phyloP scores from a whole-genome alignment of 1,140 invertebrate species.

The Dendroctonus ponderosae region DNA sequence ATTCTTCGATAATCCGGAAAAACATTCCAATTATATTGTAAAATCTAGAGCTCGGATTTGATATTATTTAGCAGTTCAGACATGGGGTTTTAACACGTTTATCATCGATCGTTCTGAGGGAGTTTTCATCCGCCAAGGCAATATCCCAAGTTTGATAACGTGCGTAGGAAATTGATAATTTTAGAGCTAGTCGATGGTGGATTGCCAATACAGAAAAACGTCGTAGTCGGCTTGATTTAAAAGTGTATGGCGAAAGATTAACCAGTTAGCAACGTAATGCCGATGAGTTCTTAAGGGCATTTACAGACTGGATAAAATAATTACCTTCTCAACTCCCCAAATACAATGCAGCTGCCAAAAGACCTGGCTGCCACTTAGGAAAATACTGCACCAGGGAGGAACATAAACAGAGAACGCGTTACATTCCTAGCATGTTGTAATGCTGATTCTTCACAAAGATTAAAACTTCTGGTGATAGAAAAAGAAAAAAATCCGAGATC shows the following conservation, averaged over 20 bases:
- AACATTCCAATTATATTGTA: too few species aligned
- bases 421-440: constrained; percentile 12
- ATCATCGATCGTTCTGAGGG: too few species aligned
- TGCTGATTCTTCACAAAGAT: constrained; percentile 17
- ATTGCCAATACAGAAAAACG: background rate
- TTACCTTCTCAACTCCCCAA: too few species aligned
- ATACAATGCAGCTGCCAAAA: too few species aligned
- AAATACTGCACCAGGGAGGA: constrained; percentile 9
- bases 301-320: too few species aligned
- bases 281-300: too few species aligned
- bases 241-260: background rate
- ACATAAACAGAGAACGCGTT: constrained; percentile 16
- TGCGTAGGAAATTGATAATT: background rate
- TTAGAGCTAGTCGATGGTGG: background rate
- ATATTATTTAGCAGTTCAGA: too few species aligned
- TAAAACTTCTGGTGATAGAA: constrained; percentile 17
- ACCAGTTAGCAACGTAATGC: background rate
- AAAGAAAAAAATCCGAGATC: constrained; percentile 11
- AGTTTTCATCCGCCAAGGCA: too few species aligned
- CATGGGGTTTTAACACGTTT: too few species aligned
- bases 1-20: too few species aligned
- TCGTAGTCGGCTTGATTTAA: background rate
- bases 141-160: too few species aligned
- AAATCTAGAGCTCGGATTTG: too few species aligned
- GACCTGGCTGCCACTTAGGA: constrained; percentile 3